Percentiles rank a stretch among this genome's conserved stretches.
phyloP scores from a whole-genome alignment of 2,888 invertebrate genomes.

The Trissonchulus sp. region DNA sequence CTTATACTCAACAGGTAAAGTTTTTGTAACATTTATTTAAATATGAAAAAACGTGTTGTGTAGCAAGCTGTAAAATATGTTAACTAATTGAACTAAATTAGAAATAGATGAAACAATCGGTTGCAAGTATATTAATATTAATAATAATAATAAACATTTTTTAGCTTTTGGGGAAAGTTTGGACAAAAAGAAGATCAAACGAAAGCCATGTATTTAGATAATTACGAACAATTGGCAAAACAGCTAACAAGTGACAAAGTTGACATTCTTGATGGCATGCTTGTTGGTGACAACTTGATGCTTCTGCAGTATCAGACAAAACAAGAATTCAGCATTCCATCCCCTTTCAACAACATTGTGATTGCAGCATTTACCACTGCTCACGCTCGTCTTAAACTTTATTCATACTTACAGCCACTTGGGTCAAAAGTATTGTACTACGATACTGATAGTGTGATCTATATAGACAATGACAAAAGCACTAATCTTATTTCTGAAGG shows the following conservation, averaged over 20 bases:
- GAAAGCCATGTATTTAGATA: neutral
- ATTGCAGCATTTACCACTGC: constrained; percentile 52
- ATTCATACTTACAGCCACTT: constrained; percentile 36
- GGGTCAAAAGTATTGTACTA: neutral
- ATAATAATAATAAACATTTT: too few species aligned
- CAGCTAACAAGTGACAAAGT: constrained; percentile 27
- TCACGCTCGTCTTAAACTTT: constrained; percentile 48
- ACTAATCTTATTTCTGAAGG: too few species aligned
- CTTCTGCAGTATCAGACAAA: neutral
- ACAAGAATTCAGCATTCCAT: neutral
- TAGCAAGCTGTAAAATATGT: too few species aligned
- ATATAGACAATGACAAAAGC: too few species aligned
- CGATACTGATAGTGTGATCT: too few species aligned
- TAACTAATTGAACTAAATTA: too few species aligned
- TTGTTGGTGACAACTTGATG: constrained; percentile 23
- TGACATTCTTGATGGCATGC: constrained; percentile 23
- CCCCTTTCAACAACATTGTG: neutral
- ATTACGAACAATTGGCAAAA: constrained; percentile 10
- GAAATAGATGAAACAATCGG: too few species aligned
- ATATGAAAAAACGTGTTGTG: too few species aligned
- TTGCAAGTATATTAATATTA: too few species aligned
- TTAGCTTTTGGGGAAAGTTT: constrained; percentile 40
- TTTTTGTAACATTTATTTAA: neutral
- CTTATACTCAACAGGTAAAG: constrained; percentile 34
- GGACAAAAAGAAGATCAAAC: neutral